Conservation (phyloP, 2,797 vertebrate species). For the Sitta carolinensis region DNA sequence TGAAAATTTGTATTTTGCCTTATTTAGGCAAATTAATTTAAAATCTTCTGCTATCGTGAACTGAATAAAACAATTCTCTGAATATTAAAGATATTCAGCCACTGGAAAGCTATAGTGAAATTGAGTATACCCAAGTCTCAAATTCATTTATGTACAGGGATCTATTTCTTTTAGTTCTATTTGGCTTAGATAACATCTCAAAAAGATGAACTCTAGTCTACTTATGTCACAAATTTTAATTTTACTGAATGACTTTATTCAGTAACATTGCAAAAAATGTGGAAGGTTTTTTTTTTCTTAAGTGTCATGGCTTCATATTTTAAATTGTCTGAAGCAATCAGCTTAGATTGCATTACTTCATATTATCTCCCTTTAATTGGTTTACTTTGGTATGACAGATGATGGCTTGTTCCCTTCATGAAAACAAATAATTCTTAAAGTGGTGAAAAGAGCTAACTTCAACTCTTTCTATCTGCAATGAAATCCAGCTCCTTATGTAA, state of each 20-base stretch:
- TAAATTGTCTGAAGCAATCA: not conserved
- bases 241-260: not conserved
- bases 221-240: not conserved
- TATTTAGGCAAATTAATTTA: not conserved
- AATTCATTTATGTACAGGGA: not conserved
- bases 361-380: not conserved
- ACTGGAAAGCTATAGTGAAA: not conserved
- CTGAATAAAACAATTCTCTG: not conserved
- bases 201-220: not conserved
- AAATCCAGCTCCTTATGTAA: not conserved
- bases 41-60: not conserved
- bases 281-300: not conserved
- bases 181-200: not conserved
- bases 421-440: not conserved
- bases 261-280: not conserved
- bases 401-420: not conserved
- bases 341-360: not conserved
- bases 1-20: not conserved
- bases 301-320: not conserved
- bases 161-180: not conserved
- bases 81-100: not conserved
- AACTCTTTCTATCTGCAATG: not conserved
- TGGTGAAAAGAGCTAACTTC: not conserved
- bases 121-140: not conserved
- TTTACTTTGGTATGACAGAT: not conserved